Conservation (phyloP, 2,797 vertebrate species). For the Chrosomus eos region DNA sequence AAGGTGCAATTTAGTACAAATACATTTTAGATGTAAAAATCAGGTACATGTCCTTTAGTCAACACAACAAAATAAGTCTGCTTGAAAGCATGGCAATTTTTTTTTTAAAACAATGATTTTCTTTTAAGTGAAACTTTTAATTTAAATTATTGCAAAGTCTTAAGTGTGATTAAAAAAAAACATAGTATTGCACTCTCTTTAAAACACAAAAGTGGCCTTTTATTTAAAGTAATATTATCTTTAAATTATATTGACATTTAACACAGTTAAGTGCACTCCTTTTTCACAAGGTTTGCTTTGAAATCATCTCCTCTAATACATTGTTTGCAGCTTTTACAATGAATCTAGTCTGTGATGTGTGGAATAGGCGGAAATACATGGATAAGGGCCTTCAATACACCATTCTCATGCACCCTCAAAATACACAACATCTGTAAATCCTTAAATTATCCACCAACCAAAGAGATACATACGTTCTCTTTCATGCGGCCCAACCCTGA, state of each 20-base stretch:
- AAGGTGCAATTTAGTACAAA: neutral
- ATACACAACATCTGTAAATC: constrained; percentile 35
- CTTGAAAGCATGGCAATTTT: neutral
- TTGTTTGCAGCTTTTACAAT: constrained; percentile 7
- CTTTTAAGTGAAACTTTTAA: neutral
- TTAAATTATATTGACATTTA: neutral
- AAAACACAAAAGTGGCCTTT: neutral
- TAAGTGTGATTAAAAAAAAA: neutral
- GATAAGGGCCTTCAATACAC: neutral
- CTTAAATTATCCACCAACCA: constrained; percentile 13
- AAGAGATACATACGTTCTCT: neutral
- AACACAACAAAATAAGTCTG: neutral
- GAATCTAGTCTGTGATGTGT: neutral
- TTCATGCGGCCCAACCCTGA: constrained; percentile 24
- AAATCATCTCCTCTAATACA: neutral
- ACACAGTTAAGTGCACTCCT: neutral
- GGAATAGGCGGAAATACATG: neutral
- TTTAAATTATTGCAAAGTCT: neutral
- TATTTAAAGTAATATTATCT: neutral
- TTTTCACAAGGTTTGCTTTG: neutral
- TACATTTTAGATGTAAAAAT: neutral
- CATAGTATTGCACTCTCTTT: neutral
- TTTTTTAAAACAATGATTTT: neutral
- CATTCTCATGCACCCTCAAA: neutral
- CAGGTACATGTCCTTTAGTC: neutral